These are phyloP conservation scores for Danio jaintianensis DNA, from an alignment of 2,797 vertebrate genomes.

Conservation along the genomic window DNA sequence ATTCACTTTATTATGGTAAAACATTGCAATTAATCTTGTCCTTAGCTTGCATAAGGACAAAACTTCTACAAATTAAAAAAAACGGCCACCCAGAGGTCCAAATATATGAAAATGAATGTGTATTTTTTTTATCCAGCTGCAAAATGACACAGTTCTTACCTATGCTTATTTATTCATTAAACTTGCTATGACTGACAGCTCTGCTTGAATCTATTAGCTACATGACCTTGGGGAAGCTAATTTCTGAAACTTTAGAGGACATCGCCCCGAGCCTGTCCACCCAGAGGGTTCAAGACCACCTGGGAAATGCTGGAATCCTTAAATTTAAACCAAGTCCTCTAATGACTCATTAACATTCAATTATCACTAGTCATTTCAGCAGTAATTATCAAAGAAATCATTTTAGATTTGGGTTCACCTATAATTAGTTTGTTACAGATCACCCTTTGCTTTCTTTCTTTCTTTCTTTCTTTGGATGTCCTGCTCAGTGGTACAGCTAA, in stretches of 20 bases:
- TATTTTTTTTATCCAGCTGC: background rate
- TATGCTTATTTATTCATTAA: slow-evolving; percentile 43
- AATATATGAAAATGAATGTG: slow-evolving; percentile 10
- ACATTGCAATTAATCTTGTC: too few species aligned
- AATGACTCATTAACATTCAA: slow-evolving; percentile 77
- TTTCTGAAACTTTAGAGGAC: slow-evolving; percentile 71
- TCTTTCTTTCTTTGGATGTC: background rate
- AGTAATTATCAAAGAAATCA: slow-evolving; percentile 69
- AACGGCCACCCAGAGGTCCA: background rate
- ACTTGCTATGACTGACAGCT: slow-evolving; percentile 58
- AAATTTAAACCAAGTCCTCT: slow-evolving; percentile 62
- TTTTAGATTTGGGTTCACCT: slow-evolving; percentile 14
- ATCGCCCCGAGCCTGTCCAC: slow-evolving; percentile 70
- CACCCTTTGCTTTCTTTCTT: background rate
- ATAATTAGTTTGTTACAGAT: slow-evolving; percentile 36
- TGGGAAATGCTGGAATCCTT: slow-evolving; percentile 67
- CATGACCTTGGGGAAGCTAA: slow-evolving; percentile 72
- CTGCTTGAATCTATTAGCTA: slow-evolving; percentile 58
- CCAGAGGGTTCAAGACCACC: slow-evolving; percentile 71
- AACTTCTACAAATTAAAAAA: background rate
- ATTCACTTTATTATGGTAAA: too few species aligned
- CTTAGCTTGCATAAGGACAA: slow-evolving; percentile 16
- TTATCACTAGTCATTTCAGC: slow-evolving; percentile 66
- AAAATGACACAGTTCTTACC: background rate
- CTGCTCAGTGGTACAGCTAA: background rate